phyloP scores from a whole-genome alignment of 2,888 invertebrate species.

The Noctuana brunneofusca region DNA sequence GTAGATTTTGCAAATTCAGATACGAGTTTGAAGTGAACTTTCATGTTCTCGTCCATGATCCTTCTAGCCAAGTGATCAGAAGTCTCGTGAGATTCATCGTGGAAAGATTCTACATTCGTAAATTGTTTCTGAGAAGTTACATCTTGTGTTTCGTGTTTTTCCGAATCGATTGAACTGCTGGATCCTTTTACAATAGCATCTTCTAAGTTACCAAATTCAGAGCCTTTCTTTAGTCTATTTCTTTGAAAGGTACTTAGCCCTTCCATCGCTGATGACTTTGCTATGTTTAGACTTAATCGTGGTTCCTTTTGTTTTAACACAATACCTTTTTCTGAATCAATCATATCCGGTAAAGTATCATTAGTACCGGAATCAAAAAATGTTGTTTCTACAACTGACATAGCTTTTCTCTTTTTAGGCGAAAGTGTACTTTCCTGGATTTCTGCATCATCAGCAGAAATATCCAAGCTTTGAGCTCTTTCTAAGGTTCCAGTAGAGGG shows the following conservation, averaged over 20 bases:
- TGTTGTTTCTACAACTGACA: constrained; percentile 77
- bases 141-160: constrained; percentile 60
- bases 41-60: constrained; percentile 78
- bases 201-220: constrained; percentile 89
- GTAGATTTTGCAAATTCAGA: constrained; percentile 78
- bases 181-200: constrained; percentile 87
- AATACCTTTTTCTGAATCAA: constrained; percentile 63
- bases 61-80: constrained; percentile 74
- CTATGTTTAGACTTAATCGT: constrained; percentile 77
- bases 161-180: constrained; percentile 72
- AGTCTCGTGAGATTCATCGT: constrained; percentile 67
- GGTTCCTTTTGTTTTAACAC: constrained; percentile 81
- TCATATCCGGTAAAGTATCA: constrained; percentile 72
- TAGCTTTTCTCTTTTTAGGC: constrained; percentile 87
- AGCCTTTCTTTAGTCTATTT: constrained; percentile 87
- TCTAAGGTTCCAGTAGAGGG: constrained; percentile 85
- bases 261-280: constrained; percentile 82
- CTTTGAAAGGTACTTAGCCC: constrained; percentile 86
- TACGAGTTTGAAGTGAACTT: constrained; percentile 75
- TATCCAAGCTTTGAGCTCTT: constrained; percentile 91
- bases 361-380: constrained; percentile 73
- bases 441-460: constrained; percentile 82
- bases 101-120: constrained; percentile 51
- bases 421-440: constrained; percentile 69
- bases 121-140: constrained; percentile 46